These are phyloP conservation scores for Trachemys scripta DNA, from an alignment of 2,113 vertebrate genomes.

Conservation along the genomic window DNA sequence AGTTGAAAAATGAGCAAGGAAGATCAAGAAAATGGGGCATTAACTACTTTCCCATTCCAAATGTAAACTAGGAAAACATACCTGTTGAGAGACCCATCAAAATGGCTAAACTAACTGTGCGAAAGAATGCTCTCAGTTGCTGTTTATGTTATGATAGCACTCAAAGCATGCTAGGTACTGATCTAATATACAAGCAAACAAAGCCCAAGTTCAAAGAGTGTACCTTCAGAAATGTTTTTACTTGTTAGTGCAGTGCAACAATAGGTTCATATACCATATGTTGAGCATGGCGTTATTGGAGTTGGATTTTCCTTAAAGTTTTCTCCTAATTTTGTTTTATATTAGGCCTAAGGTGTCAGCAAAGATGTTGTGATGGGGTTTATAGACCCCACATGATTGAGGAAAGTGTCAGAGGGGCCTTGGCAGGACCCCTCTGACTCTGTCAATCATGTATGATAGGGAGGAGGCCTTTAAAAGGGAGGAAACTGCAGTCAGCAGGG, in stretches of 20 bases:
- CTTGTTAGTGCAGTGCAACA: constrained; percentile 2
- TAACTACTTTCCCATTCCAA: not conserved
- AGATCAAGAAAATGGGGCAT: not conserved
- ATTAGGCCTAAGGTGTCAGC: constrained; percentile 46
- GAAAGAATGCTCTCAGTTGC: not conserved
- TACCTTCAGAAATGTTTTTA: constrained; percentile 14
- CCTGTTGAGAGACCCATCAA: not conserved
- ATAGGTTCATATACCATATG: not conserved
- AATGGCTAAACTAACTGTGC: not conserved
- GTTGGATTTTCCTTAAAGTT: constrained; percentile 63
- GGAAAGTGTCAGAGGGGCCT: not conserved
- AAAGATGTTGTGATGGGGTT: not conserved
- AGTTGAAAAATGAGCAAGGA: not conserved
- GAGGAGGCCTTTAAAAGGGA: not conserved
- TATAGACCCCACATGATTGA: not conserved
- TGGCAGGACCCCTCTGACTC: not conserved
- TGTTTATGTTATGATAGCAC: not conserved
- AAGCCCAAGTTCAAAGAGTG: not conserved
- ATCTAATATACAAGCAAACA: not conserved
- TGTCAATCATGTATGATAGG: not conserved
- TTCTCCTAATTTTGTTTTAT: constrained; percentile 62
- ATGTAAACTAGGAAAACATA: not conserved
- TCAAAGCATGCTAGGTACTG: not conserved
- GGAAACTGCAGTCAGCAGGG: not conserved
- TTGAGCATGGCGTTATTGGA: constrained; percentile 38